Evolutionary conservation across 1,140 invertebrate genomes (phyloP).

Genomic region (Drosophila repleta): DNA sequence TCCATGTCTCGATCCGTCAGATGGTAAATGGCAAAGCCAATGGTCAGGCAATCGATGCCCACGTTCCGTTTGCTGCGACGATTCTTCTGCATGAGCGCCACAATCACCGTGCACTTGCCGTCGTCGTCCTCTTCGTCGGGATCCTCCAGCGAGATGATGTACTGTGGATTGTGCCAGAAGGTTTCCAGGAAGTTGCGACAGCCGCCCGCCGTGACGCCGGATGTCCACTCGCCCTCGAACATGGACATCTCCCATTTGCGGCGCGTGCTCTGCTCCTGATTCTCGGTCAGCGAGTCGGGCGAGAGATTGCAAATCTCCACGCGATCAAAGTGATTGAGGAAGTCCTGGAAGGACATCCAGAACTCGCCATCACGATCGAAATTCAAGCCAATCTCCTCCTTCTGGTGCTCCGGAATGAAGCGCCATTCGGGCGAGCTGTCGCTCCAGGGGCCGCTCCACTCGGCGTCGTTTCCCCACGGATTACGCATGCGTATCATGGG

Average conservation of each 20-base stretch:
- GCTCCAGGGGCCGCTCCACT: slow-evolving; percentile 99
- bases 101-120: slow-evolving; percentile 96
- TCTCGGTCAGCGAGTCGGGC: slow-evolving; percentile 94
- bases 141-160: slow-evolving; percentile 94
- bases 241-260: slow-evolving; percentile 97
- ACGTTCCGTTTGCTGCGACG: slow-evolving; percentile 94
- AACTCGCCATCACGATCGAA: slow-evolving; percentile 99
- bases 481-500: slow-evolving; percentile 94
- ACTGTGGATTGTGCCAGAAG: slow-evolving; percentile 98
- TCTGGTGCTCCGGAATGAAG: slow-evolving; percentile 94
- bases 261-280: slow-evolving; percentile 87
- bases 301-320: slow-evolving; percentile 98
- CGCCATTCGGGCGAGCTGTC: slow-evolving; percentile 97
- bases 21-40: slow-evolving; percentile 98
- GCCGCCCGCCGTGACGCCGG: slow-evolving; percentile 96
- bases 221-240: slow-evolving; percentile 96
- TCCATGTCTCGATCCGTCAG: slow-evolving; percentile 90
- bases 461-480: slow-evolving; percentile 98
- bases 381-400: slow-evolving; percentile 94
- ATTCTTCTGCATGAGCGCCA: slow-evolving; percentile 97
- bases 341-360: slow-evolving; percentile 97
- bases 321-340: slow-evolving; percentile 88
- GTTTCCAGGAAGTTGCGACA: slow-evolving; percentile 98
- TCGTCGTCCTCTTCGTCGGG: slow-evolving; percentile 97
- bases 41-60: slow-evolving; percentile 96